These are phyloP conservation scores for Campopleginae sp. DNA, from an alignment of 2,888 invertebrate genomes.

Conservation along the genomic window DNA sequence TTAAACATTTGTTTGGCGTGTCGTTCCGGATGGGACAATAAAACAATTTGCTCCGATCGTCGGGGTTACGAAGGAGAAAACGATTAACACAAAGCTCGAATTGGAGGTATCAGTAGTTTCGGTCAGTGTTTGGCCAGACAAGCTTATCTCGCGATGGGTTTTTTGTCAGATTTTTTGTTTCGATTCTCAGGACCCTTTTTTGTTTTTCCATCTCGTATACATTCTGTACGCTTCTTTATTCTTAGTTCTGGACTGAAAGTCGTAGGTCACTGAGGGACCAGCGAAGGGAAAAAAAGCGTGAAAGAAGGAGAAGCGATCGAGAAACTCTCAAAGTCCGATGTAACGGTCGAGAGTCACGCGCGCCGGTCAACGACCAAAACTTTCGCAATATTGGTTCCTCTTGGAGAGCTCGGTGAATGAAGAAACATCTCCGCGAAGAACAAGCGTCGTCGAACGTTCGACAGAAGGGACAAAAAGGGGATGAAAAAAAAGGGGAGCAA, in stretches of 20 bases:
- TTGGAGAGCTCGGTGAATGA: conserved; percentile 52
- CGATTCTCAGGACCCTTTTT: conserved; percentile 1
- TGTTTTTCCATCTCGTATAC: background rate
- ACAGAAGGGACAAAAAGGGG: background rate
- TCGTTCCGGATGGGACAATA: background rate
- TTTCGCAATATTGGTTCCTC: conserved; percentile 79
- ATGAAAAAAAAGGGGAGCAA: background rate
- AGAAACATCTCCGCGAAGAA: conserved; percentile 55
- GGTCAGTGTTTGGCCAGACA: conserved; percentile 37
- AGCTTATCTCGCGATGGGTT: background rate
- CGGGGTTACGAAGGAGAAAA: background rate
- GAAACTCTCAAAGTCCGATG: conserved; percentile 72
- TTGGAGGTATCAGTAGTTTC: conserved; percentile 31
- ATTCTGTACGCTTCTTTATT: conserved; percentile 12
- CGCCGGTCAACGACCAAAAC: conserved; percentile 70
- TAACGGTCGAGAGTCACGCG: conserved; percentile 46
- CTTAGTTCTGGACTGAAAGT: conserved; percentile 29
- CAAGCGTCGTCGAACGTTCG: conserved; percentile 51
- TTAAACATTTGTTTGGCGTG: background rate
- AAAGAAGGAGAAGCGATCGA: conserved; percentile 49
- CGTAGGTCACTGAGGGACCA: conserved; percentile 14
- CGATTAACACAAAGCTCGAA: background rate
- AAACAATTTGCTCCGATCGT: background rate
- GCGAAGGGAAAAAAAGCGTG: conserved; percentile 2
- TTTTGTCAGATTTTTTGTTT: background rate